phyloP scores from a whole-genome alignment of 2,888 invertebrate genomes.

The Furcula furcula region DNA sequence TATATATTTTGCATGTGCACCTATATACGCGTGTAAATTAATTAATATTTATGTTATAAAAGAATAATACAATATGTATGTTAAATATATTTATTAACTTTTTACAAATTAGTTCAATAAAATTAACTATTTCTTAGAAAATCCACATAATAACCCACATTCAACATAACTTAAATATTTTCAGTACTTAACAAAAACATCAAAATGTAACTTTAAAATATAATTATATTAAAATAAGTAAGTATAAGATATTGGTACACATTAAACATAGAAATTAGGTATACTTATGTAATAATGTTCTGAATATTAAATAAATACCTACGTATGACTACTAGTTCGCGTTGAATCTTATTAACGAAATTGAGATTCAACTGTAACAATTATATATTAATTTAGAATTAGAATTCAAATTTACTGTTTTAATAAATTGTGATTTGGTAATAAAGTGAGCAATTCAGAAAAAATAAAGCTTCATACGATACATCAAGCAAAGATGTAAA shows the following conservation, averaged over 20 bases:
- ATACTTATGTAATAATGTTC: too few species aligned
- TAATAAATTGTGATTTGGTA: conserved; percentile 1
- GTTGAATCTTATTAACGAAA: too few species aligned
- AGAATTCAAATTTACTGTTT: too few species aligned
- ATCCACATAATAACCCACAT: conserved; percentile 40
- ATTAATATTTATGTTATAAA: too few species aligned
- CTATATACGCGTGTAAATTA: too few species aligned
- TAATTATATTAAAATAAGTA: conserved; percentile 13
- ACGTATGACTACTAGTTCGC: too few species aligned
- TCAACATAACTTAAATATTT: conserved; percentile 48
- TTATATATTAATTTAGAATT: too few species aligned
- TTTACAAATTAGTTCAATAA: conserved; percentile 66
- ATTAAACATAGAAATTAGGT: conserved; percentile 8
- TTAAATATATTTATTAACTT: conserved; percentile 74
- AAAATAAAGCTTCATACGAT: background rate
- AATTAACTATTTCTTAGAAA: conserved; percentile 56
- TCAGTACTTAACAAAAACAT: conserved; percentile 47
- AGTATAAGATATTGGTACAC: conserved; percentile 17
- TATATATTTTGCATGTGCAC: too few species aligned
- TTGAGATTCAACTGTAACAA: too few species aligned
- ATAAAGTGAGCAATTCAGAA: conserved; percentile 1
- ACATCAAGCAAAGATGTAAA: background rate
- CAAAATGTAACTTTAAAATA: conserved; percentile 26
- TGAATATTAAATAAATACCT: too few species aligned
- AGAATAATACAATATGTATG: conserved; percentile 30